phyloP scores from a whole-genome alignment of 2,797 vertebrate genomes.

The Serranus cabrilla region DNA sequence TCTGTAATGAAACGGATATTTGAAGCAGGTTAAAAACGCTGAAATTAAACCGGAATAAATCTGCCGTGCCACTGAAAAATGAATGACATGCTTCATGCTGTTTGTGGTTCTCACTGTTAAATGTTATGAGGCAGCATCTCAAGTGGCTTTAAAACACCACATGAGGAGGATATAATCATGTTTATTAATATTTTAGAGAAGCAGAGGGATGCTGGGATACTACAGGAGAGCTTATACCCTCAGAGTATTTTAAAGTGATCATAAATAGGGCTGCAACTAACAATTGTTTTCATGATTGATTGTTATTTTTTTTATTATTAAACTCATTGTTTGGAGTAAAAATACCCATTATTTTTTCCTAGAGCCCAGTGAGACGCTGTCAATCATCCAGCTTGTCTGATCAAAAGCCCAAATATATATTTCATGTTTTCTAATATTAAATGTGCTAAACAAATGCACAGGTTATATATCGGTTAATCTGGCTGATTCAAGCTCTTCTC shows the following conservation, averaged over 20 bases:
- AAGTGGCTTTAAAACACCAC: conserved; percentile 19
- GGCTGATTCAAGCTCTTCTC: no score
- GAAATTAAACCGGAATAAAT: conserved; percentile 10
- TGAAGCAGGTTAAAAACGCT: background rate
- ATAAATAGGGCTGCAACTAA: no score
- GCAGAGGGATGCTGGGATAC: background rate
- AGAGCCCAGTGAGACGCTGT: no score
- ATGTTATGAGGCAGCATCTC: conserved; percentile 2
- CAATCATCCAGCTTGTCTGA: background rate
- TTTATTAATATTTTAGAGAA: background rate
- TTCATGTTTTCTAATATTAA: no score
- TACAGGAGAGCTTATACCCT: background rate
- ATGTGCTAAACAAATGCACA: no score
- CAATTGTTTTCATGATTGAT: background rate
- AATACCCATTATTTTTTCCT: background rate
- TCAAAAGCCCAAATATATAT: background rate
- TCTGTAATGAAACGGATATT: background rate
- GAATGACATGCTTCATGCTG: background rate
- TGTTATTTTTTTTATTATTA: background rate
- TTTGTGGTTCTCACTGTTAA: conserved; percentile 21
- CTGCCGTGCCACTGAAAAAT: background rate
- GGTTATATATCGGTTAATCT: no score
- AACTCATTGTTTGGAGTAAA: background rate
- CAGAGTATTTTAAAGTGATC: background rate
- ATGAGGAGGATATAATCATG: background rate